phyloP scores from a whole-genome alignment of 1,140 invertebrate species.

The Aphidius ervi region DNA sequence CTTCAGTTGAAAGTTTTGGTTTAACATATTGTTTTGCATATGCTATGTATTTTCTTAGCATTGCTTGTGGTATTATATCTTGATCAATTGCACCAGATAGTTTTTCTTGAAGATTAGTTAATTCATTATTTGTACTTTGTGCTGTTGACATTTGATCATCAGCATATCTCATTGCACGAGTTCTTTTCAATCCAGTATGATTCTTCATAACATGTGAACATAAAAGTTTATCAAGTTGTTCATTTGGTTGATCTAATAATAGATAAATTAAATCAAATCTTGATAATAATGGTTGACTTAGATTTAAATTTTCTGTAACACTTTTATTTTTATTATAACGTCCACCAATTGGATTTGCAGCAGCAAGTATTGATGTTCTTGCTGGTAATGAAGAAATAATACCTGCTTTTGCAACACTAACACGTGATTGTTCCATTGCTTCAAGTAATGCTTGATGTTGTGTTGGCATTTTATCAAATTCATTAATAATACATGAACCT shows the following conservation, averaged over 20 bases:
- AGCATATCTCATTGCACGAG: neutral
- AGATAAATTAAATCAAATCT: conserved; percentile 93
- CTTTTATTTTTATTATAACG: conserved; percentile 86
- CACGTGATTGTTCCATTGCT: conserved; percentile 91
- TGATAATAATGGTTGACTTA: conserved; percentile 79
- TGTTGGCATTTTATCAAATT: conserved; percentile 88
- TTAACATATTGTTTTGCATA: conserved; percentile 88
- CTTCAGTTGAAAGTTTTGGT: conserved; percentile 69
- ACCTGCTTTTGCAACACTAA: conserved; percentile 88
- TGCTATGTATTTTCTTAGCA: conserved; percentile 77
- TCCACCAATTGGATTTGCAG: conserved; percentile 86
- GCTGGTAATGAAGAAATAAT: conserved; percentile 74
- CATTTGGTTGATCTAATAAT: conserved; percentile 80
- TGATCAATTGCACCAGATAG: neutral
- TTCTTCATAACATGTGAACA: conserved; percentile 78
- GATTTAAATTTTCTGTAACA: conserved; percentile 84
- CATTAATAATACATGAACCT: conserved; percentile 91
- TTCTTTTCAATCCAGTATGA: conserved; percentile 48
- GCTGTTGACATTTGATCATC: neutral
- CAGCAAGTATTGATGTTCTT: conserved; percentile 81
- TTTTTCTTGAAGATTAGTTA: neutral
- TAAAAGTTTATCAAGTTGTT: conserved; percentile 70
- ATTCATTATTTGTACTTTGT: neutral
- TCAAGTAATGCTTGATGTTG: conserved; percentile 80
- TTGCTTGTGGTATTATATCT: conserved; percentile 4